These are phyloP conservation scores for Tyria jacobaeae DNA, from an alignment of 2,888 invertebrate species.

Conservation along the genomic window DNA sequence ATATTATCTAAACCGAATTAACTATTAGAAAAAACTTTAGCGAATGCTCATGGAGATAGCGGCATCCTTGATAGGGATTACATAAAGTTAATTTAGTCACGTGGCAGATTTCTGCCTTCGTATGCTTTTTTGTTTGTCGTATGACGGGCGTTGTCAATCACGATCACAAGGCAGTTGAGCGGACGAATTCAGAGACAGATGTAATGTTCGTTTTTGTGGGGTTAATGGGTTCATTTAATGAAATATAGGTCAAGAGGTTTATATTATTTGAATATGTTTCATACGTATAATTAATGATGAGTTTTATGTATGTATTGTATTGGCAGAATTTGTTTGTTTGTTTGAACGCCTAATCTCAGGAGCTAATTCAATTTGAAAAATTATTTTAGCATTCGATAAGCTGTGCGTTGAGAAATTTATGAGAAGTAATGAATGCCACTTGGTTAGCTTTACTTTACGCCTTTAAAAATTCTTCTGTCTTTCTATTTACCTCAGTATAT, in stretches of 20 bases:
- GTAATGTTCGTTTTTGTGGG: conserved; percentile 31
- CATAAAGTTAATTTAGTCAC: conserved; percentile 83
- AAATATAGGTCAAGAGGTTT: background rate
- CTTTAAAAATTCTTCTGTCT: too few relatives aligned
- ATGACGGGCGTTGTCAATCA: conserved; percentile 69
- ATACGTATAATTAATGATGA: too few relatives aligned
- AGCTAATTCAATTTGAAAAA: too few relatives aligned
- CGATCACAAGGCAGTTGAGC: conserved; percentile 51
- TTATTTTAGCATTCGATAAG: too few relatives aligned
- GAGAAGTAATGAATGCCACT: too few relatives aligned
- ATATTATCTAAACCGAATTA: conserved; percentile 82
- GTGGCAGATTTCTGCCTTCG: conserved; percentile 61
- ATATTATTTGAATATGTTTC: background rate
- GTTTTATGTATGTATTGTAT: too few relatives aligned
- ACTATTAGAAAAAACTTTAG: conserved; percentile 77
- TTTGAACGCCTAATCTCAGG: too few relatives aligned
- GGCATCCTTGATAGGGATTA: conserved; percentile 74
- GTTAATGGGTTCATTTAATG: conserved; percentile 27
- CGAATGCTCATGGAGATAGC: conserved; percentile 77
- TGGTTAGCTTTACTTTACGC: too few relatives aligned
- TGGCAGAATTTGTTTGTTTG: too few relatives aligned
- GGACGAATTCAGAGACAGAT: conserved; percentile 41
- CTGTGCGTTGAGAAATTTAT: too few relatives aligned
- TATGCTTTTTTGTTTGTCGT: conserved; percentile 54
- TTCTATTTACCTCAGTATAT: too few relatives aligned